phyloP scores from a whole-genome alignment of 1,140 invertebrate genomes.

The Bombus polaris region DNA sequence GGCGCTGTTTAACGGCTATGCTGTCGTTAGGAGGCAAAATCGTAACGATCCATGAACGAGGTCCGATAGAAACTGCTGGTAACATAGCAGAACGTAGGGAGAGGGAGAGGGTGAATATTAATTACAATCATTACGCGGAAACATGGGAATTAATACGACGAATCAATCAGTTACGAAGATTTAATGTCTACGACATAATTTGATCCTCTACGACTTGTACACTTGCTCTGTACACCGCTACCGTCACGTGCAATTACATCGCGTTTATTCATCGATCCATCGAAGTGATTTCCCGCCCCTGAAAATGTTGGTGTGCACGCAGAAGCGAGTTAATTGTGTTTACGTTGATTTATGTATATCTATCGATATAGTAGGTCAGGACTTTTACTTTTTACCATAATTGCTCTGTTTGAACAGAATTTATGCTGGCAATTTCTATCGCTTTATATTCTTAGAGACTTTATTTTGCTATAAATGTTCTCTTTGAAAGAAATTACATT shows the following conservation, averaged over 20 bases:
- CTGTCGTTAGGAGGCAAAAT: background rate
- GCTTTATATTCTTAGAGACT: too few species aligned
- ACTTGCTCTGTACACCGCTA: background rate
- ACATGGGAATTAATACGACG: conserved; percentile 6
- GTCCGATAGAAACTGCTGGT: background rate
- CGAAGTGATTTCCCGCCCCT: too few species aligned
- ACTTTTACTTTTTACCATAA: too few species aligned
- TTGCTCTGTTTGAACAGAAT: too few species aligned
- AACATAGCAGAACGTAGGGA: too few species aligned
- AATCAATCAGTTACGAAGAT: conserved; percentile 23
- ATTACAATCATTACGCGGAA: background rate
- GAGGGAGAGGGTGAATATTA: conserved; percentile 10
- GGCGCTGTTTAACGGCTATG: background rate
- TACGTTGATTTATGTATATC: too few species aligned
- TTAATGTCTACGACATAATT: conserved; percentile 1
- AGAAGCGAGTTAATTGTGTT: background rate
- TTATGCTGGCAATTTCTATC: too few species aligned
- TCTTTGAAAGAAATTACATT: too few species aligned
- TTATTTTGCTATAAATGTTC: too few species aligned
- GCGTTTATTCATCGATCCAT: background rate
- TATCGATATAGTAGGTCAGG: too few species aligned
- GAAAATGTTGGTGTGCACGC: background rate
- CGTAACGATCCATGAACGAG: background rate
- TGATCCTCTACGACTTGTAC: background rate
- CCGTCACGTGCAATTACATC: background rate